Conservation (phyloP, 2,797 vertebrate genomes). For the Ceryle rudis region DNA sequence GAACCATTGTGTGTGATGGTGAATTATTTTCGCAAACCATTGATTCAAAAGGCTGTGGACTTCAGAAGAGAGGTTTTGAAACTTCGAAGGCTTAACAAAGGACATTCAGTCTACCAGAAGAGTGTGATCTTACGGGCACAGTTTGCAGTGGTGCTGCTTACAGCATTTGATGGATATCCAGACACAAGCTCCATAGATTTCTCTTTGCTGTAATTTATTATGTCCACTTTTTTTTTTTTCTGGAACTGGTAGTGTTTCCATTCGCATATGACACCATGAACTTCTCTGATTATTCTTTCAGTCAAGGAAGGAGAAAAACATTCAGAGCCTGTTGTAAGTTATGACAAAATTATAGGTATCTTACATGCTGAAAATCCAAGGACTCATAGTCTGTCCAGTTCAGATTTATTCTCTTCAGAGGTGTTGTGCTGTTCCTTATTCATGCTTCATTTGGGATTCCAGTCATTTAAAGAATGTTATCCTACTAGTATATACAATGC, state of each 20-base stretch:
- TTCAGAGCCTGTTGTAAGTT: background rate
- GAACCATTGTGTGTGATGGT: background rate
- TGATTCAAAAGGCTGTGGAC: background rate
- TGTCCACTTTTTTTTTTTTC: background rate
- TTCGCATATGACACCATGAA: background rate
- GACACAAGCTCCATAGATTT: background rate
- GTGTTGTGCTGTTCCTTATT: constrained; percentile 15
- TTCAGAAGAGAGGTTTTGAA: background rate
- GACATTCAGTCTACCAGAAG: background rate
- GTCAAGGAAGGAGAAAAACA: constrained; percentile 2
- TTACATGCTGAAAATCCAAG: constrained; percentile 6
- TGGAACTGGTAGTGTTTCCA: background rate
- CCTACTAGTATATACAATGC: background rate
- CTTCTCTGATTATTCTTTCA: constrained; percentile 37
- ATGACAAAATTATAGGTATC: background rate
- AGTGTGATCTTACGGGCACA: background rate
- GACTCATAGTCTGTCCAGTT: background rate
- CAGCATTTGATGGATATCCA: background rate
- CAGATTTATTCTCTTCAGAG: background rate
- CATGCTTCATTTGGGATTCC: constrained; percentile 33
- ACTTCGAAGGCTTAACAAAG: background rate
- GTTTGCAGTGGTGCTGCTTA: background rate
- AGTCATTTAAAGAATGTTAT: constrained; percentile 17
- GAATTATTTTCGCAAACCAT: background rate
- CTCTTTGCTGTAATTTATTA: background rate